Base-by-base conservation (phyloP, 2,888 invertebrate species). In the Pediacus dermestoides region DNA sequence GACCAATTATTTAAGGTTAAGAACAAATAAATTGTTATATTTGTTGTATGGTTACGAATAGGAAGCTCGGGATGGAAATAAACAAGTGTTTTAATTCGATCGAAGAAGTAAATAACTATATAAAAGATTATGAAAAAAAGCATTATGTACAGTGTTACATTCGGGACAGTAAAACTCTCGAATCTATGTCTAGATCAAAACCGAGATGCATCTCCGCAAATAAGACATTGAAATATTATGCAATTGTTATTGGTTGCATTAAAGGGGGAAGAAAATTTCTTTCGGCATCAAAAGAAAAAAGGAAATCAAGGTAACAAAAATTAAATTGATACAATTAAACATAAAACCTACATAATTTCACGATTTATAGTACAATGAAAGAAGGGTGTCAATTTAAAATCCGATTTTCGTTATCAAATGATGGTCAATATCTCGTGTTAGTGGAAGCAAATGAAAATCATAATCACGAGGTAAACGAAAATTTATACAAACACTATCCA, bases 281-380 rank as follows among this genome's bases (percentile, higher is more conserved):
- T 7, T 7, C 21, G 6, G 6, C n/a, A 18, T 7, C 6, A 7
- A 18, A 18, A 18, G 21, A n/a, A 6, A 6, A 18, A 7, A 18
- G 21, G 21, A 18, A 18, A n/a, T n/a, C n/a, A n/a, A n/a, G n/a
- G n/a, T n/a, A n/a, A n/a, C n/a, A n/a, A n/a, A n/a, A n/a, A n/a
- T n/a, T n/a, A n/a, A n/a, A n/a, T n/a, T n/a, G n/a, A n/a, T n/a
- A n/a, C n/a, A n/a, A n/a, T n/a, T n/a, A n/a, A n/a, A n/a, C n/a
- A n/a, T n/a, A n/a, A n/a, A n/a, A n/a, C n/a, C n/a, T n/a, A n/a
- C n/a, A n/a, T n/a, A n/a, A n/a, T n/a, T n/a, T n/a, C n/a, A n/a
- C n/a, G n/a, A n/a, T n/a, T 23, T 13, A n/a, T 28, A 28, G 30
- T 28, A 28, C 30, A 11, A n/a, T 28, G 6, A 4, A 13, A 28